Percentiles rank a stretch among this genome's conserved stretches.
phyloP scores from a whole-genome alignment of 2,113 vertebrate genomes.

The Phalacrocorax carbo region DNA sequence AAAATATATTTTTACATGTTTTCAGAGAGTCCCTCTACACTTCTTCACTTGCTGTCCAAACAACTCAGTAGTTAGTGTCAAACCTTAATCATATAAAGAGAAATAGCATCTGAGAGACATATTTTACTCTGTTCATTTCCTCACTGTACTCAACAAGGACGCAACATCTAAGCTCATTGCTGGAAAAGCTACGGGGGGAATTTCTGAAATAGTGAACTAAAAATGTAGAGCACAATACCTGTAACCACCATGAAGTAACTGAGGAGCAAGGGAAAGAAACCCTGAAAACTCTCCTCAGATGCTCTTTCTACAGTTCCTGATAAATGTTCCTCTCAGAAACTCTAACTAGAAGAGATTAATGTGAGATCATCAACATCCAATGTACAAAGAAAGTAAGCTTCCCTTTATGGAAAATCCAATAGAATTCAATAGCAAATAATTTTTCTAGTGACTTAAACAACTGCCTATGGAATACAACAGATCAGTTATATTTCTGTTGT shows the following conservation, averaged over 20 bases:
- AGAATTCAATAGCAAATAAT: slow-evolving; percentile 27
- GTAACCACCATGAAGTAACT: neutral
- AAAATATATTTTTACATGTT: neutral
- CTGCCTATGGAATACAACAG: neutral
- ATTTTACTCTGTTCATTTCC: slow-evolving; percentile 15
- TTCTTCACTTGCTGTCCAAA: neutral
- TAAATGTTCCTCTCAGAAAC: slow-evolving; percentile 4
- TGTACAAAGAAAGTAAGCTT: slow-evolving; percentile 3
- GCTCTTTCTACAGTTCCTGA: neutral
- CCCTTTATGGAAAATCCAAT: slow-evolving; percentile 1
- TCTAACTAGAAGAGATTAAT: slow-evolving; percentile 1
- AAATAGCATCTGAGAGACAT: neutral
- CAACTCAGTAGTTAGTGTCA: neutral
- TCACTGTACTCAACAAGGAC: neutral
- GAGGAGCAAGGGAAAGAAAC: neutral
- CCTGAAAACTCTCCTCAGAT: neutral
- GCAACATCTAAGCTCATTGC: neutral
- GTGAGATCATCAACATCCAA: neutral
- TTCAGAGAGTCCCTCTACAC: neutral
- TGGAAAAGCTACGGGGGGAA: neutral
- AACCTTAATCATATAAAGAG: neutral
- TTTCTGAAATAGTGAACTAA: neutral
- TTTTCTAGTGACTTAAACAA: slow-evolving; percentile 30
- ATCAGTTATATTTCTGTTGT: neutral
- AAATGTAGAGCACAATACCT: neutral